These are phyloP conservation scores for Ornithoptera priamus DNA, from an alignment of 2,888 invertebrate species.

Conservation along the genomic window DNA sequence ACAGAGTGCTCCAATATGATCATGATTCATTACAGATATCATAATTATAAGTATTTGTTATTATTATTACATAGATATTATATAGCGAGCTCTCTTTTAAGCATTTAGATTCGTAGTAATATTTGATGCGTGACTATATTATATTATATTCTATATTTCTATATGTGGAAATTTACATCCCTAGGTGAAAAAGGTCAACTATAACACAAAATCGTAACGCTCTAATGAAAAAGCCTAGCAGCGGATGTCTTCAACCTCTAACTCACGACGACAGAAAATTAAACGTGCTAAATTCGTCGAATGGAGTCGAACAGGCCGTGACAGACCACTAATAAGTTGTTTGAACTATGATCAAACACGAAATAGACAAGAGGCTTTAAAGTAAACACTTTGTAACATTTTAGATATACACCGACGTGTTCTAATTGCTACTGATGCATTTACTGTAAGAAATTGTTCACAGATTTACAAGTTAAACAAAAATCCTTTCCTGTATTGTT, in stretches of 20 bases:
- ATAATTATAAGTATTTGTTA: too few relatives aligned
- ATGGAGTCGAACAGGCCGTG: conserved; percentile 66
- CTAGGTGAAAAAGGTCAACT: conserved; percentile 15
- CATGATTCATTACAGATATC: too few relatives aligned
- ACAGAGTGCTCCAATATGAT: too few relatives aligned
- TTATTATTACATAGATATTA: too few relatives aligned
- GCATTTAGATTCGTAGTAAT: too few relatives aligned
- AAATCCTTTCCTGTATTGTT: not conserved
- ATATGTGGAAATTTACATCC: not conserved
- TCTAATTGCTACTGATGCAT: not conserved
- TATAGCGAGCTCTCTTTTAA: too few relatives aligned
- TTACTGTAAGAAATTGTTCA: conserved; percentile 3
- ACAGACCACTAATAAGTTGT: conserved; percentile 60
- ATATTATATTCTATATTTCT: not conserved
- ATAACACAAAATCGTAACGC: conserved; percentile 62
- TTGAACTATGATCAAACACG: conserved; percentile 48
- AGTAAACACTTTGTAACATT: conserved; percentile 28
- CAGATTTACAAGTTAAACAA: not conserved
- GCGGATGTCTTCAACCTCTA: conserved; percentile 62
- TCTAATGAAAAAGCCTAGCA: conserved; percentile 72
- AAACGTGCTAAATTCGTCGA: conserved; percentile 71
- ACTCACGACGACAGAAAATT: conserved; percentile 56
- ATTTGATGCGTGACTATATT: too few relatives aligned
- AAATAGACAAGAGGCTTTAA: conserved; percentile 30
- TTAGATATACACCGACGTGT: conserved; percentile 3